These are phyloP conservation scores for Heliconius charithonia DNA, from an alignment of 2,888 invertebrate genomes.

Conservation along the genomic window DNA sequence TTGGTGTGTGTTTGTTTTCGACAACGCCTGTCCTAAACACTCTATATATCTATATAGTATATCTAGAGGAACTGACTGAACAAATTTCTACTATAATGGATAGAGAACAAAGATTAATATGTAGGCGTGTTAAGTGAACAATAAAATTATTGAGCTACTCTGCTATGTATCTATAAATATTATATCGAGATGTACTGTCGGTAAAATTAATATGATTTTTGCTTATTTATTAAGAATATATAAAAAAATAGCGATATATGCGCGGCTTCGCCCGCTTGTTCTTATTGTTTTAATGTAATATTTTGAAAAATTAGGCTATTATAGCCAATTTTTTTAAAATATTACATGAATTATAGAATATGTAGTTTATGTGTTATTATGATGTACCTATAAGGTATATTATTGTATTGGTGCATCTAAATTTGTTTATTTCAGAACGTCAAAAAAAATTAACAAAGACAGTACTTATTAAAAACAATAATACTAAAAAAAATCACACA, in stretches of 20 bases:
- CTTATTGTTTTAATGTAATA: neutral
- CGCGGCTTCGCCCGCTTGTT: neutral
- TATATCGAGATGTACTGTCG: slow-evolving; percentile 48
- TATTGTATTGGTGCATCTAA: neutral
- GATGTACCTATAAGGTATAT: neutral
- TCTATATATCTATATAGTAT: too few relatives aligned
- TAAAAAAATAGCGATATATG: too few relatives aligned
- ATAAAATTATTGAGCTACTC: slow-evolving; percentile 65
- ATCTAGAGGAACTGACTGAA: slow-evolving; percentile 41
- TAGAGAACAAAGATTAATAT: slow-evolving; percentile 53
- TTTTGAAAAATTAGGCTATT: too few relatives aligned
- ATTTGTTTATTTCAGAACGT: too few relatives aligned
- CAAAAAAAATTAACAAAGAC: too few relatives aligned
- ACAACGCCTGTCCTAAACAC: slow-evolving; percentile 29
- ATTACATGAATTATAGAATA: neutral
- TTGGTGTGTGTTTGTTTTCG: slow-evolving; percentile 30
- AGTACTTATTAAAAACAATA: too few relatives aligned
- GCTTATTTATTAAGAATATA: too few relatives aligned
- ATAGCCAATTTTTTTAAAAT: neutral
- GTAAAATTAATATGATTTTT: slow-evolving; percentile 51
- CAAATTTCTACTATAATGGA: slow-evolving; percentile 52
- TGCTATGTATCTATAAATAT: slow-evolving; percentile 49
- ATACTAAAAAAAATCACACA: too few relatives aligned
- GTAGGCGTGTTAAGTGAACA: slow-evolving; percentile 59
- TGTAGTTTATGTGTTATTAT: neutral